Evolutionary conservation across 2,888 invertebrate genomes (phyloP).

Genomic region (Cerastis rubricosa): DNA sequence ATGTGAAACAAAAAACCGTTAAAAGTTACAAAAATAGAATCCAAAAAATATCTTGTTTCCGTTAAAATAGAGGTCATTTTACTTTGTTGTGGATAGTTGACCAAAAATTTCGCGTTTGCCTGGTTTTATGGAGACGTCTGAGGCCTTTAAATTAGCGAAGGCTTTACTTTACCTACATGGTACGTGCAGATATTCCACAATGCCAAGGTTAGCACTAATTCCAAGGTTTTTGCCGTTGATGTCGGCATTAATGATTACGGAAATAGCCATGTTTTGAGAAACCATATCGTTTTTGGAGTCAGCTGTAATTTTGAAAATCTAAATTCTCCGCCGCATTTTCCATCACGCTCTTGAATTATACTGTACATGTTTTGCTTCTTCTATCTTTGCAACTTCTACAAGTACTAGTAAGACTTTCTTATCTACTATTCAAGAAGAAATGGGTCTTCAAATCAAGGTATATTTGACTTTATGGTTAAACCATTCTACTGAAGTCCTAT

Average conservation of each 20-base stretch:
- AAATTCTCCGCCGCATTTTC: not conserved
- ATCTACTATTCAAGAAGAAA: not conserved
- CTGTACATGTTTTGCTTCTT: not conserved
- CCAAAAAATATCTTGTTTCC: slow-evolving; percentile 51
- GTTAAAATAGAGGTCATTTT: slow-evolving; percentile 62
- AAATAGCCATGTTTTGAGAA: not conserved
- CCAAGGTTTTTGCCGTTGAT: not conserved
- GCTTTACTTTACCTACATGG: slow-evolving; percentile 1
- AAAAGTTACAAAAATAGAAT: slow-evolving; percentile 29
- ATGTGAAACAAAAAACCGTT: slow-evolving; percentile 60
- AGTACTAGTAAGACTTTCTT: not conserved
- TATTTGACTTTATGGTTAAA: not conserved
- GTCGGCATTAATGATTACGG: not conserved
- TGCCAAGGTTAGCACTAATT: slow-evolving; percentile 34
- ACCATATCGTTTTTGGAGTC: not conserved
- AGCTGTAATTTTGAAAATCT: not conserved
- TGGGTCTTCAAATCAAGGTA: too few relatives aligned
- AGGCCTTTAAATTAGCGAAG: slow-evolving; percentile 43
- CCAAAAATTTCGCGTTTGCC: slow-evolving; percentile 42
- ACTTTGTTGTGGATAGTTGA: slow-evolving; percentile 32
- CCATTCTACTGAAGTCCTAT: not conserved
- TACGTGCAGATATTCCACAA: slow-evolving; percentile 20
- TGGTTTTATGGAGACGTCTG: slow-evolving; percentile 46
- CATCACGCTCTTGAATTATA: not conserved
- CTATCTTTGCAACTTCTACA: not conserved